Percentiles rank a stretch among this genome's conserved stretches.
Conservation (phyloP, 2,797 vertebrate genomes). For the Chiroxiphia lanceolata region DNA sequence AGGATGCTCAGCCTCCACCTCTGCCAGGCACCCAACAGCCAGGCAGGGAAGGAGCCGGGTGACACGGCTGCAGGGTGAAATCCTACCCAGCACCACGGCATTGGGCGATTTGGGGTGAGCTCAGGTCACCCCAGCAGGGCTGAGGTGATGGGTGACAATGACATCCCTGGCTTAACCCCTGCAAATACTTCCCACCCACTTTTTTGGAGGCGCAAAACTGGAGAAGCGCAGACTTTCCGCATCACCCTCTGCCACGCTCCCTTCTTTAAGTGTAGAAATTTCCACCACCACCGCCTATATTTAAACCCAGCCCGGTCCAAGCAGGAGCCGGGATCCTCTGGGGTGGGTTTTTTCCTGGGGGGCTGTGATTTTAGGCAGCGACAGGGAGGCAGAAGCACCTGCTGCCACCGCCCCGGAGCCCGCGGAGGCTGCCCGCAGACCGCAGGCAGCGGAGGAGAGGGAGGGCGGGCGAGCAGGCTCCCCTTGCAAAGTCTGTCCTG, state of each 20-base stretch:
- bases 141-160: not conserved
- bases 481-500: constrained; percentile 67
- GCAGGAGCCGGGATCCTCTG: not conserved
- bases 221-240: not conserved
- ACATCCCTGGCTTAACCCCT: not conserved
- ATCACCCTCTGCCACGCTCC: not conserved
- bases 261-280: not conserved
- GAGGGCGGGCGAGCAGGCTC: constrained; percentile 1
- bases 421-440: not conserved
- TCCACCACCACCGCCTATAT: not conserved
- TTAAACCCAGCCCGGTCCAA: not conserved
- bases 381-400: constrained; percentile 16
- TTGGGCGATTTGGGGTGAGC: fast-evolving
- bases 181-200: not conserved
- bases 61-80: not conserved
- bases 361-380: not conserved
- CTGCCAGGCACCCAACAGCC: not conserved
- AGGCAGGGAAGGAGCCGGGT: not conserved
- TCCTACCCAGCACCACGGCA: not conserved
- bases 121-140: not conserved
- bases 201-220: not conserved
- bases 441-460: not conserved
- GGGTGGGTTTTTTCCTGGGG: not conserved
- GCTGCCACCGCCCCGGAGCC: not conserved
- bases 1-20: not conserved